Percentiles rank a stretch among this genome's conserved stretches.
phyloP scores from a whole-genome alignment of 2,797 vertebrate genomes.

The Peromyscus eremicus region DNA sequence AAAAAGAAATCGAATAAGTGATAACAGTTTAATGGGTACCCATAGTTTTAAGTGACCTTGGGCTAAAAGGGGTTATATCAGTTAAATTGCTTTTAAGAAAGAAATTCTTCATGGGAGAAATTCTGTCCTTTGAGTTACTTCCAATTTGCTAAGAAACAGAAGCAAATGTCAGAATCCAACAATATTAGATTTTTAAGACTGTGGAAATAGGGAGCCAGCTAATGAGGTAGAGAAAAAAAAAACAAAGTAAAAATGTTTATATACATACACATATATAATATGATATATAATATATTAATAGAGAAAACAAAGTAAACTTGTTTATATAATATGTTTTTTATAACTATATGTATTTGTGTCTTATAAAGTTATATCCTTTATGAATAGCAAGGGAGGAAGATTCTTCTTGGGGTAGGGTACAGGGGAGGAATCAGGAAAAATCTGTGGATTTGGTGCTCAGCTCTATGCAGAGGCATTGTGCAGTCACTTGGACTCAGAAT shows the following conservation, averaged over 20 bases:
- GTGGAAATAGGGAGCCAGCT: not conserved
- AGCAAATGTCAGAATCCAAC: not conserved
- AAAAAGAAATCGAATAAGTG: not conserved
- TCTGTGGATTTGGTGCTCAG: not conserved
- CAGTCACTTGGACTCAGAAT: not conserved
- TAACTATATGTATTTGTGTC: not conserved
- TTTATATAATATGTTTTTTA: too few relatives aligned
- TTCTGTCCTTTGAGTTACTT: not conserved
- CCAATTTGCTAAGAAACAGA: not conserved
- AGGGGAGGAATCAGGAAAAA: not conserved
- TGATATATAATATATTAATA: not conserved
- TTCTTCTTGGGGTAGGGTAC: not conserved
- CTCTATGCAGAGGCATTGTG: not conserved
- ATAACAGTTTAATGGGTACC: not conserved
- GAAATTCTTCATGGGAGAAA: slow-evolving; percentile 14
- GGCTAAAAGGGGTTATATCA: not conserved
- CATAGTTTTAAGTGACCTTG: not conserved
- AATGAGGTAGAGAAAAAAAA: not conserved
- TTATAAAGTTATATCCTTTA: not conserved
- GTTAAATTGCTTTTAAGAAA: not conserved
- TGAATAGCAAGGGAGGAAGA: not conserved
- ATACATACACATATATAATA: not conserved
- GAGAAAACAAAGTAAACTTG: too few relatives aligned
- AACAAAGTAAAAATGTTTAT: not conserved
- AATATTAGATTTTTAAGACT: not conserved